phyloP scores from a whole-genome alignment of 2,113 vertebrate genomes.

The Festucalex cinctus region DNA sequence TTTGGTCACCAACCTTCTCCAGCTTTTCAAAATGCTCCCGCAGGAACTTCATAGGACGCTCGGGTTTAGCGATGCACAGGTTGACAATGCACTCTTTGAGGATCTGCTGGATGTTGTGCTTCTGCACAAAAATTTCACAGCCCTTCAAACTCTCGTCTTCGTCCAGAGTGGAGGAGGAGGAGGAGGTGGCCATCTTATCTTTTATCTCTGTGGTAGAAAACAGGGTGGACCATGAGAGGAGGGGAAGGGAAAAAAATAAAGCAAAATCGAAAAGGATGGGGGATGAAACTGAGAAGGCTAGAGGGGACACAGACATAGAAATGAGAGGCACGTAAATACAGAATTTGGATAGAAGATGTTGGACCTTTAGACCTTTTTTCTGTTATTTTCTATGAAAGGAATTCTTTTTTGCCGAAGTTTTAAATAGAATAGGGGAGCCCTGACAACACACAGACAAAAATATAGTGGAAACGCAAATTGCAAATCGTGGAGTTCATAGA shows the following conservation, averaged over 20 bases:
- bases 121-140: conserved; percentile 94
- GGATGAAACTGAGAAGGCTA: not conserved
- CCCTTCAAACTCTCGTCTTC: conserved; percentile 93
- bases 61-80: conserved; percentile 91
- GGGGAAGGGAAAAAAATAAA: conserved; percentile 14
- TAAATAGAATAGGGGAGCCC: too few relatives aligned
- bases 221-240: conserved; percentile 54
- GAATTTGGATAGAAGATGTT: not conserved
- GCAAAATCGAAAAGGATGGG: conserved; percentile 14
- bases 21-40: conserved; percentile 94
- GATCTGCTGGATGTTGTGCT: conserved; percentile 92
- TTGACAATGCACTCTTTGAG: conserved; percentile 95
- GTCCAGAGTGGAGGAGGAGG: conserved; percentile 77
- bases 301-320: conserved; percentile 15
- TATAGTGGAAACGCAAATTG: too few relatives aligned
- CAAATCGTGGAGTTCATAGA: too few relatives aligned
- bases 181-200: conserved; percentile 86
- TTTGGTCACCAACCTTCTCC: conserved; percentile 87
- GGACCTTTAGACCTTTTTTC: not conserved
- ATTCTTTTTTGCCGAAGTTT: too few relatives aligned
- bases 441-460: too few relatives aligned
- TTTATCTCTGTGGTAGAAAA: conserved; percentile 64
- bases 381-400: too few relatives aligned
- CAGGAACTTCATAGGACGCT: conserved; percentile 93
- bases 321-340: conserved; percentile 11